A percentile compares a stretch with the other conserved stretches of the same genome.
phyloP scores from a whole-genome alignment of 2,113 vertebrate species.

The Penelope pileata region DNA sequence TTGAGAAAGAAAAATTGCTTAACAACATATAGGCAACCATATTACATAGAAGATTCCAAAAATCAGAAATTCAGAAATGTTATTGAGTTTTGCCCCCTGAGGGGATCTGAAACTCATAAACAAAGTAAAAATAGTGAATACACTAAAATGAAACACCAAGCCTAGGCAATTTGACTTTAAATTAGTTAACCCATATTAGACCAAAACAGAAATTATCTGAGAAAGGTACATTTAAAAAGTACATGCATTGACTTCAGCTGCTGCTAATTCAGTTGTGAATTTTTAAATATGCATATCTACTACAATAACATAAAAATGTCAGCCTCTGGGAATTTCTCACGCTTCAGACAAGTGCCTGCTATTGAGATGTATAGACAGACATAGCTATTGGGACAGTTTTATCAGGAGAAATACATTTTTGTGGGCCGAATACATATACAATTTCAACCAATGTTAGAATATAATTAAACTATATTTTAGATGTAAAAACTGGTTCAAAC shows the following conservation, averaged over 20 bases:
- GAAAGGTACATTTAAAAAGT: constrained; percentile 8
- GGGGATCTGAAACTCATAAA: constrained; percentile 28
- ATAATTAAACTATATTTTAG: background rate
- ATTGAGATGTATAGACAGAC: background rate
- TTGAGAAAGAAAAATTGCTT: background rate
- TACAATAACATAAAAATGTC: constrained; percentile 46
- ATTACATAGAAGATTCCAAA: background rate
- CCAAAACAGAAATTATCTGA: constrained; percentile 30
- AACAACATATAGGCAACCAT: background rate
- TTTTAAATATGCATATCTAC: background rate
- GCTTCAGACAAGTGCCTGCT: constrained; percentile 23
- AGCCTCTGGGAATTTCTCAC: constrained; percentile 18
- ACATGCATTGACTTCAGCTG: background rate
- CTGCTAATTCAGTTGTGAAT: constrained; percentile 18
- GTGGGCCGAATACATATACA: background rate
- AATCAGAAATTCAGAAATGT: background rate
- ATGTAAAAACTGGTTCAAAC: background rate
- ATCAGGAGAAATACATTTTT: background rate
- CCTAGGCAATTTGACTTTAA: background rate
- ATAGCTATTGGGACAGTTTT: background rate
- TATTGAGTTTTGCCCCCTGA: background rate
- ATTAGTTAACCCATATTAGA: constrained; percentile 42
- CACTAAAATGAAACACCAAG: background rate
- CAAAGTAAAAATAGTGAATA: constrained; percentile 6
- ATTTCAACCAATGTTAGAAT: background rate